Evolutionary conservation across 2,888 invertebrate species (phyloP).

Genomic region (Parnassius orleans): DNA sequence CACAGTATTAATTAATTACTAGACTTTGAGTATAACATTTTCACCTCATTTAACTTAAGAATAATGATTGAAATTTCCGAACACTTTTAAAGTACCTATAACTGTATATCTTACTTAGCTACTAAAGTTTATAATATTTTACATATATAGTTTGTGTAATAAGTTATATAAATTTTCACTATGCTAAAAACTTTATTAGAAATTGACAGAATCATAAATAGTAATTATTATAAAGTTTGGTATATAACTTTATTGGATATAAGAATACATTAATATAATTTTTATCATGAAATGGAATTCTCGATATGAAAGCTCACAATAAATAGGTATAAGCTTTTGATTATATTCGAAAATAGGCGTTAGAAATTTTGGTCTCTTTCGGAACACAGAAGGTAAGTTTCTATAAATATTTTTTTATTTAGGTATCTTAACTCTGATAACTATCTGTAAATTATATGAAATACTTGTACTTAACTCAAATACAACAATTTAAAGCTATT

Average conservation of each 20-base stretch:
- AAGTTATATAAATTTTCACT: conserved; percentile 33
- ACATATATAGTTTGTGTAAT: background rate
- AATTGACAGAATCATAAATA: conserved; percentile 29
- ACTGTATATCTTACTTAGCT: background rate
- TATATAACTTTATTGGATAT: background rate
- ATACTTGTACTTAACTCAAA: conserved; percentile 1
- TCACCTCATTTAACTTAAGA: conserved; percentile 8
- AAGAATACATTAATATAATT: background rate
- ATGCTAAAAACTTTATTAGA: conserved; percentile 25
- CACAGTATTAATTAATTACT: background rate
- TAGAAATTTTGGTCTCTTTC: conserved; percentile 38
- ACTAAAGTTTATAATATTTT: too few species aligned
- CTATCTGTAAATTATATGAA: background rate
- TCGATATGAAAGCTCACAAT: conserved; percentile 41
- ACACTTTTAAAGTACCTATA: conserved; percentile 25
- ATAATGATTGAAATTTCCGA: conserved; percentile 5
- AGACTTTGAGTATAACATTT: conserved; percentile 6
- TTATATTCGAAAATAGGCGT: conserved; percentile 27
- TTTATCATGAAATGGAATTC: conserved; percentile 15
- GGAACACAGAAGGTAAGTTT: conserved; percentile 39
- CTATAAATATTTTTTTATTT: conserved; percentile 9
- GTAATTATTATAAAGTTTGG: background rate
- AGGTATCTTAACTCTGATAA: conserved; percentile 17
- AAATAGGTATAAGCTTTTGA: conserved; percentile 30
- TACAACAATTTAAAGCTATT: conserved; percentile 11